phyloP scores from a whole-genome alignment of 2,888 invertebrate species.

The Ecdyonurus torrentis region DNA sequence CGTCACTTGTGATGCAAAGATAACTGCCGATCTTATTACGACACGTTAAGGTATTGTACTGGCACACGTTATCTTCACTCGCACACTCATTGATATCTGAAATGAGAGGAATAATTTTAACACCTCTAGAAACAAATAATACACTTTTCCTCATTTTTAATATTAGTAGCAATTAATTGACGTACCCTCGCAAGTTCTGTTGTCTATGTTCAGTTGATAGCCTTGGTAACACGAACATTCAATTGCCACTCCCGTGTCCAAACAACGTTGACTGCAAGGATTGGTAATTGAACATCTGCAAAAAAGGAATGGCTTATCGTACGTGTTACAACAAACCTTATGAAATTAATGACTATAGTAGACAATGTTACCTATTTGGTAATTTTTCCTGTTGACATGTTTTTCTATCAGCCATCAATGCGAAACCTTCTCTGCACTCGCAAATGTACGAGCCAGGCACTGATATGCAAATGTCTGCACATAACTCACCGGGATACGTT shows the following conservation, averaged over 20 bases:
- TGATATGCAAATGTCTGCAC: slow-evolving; percentile 63
- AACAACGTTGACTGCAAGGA: slow-evolving; percentile 57
- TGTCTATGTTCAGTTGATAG: slow-evolving; percentile 46
- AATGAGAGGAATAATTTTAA: slow-evolving; percentile 9
- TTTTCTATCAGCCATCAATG: slow-evolving; percentile 48
- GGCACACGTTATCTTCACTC: slow-evolving; percentile 9
- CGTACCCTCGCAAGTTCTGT: slow-evolving; percentile 45
- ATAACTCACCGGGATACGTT: slow-evolving; percentile 37
- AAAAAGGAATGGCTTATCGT: background rate
- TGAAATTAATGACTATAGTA: no score
- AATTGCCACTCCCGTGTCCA: slow-evolving; percentile 47
- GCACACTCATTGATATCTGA: slow-evolving; percentile 35
- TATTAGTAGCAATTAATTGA: no score
- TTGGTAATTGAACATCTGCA: slow-evolving; percentile 41
- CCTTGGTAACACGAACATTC: slow-evolving; percentile 56
- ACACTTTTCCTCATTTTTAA: background rate
- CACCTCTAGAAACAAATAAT: background rate
- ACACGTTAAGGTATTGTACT: background rate
- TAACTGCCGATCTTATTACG: slow-evolving; percentile 32
- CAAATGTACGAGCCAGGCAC: slow-evolving; percentile 52
- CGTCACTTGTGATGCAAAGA: slow-evolving; percentile 22
- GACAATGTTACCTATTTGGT: slow-evolving; percentile 20
- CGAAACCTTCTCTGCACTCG: slow-evolving; percentile 49
- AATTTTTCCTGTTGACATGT: slow-evolving; percentile 38
- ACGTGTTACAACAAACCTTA: no score